A percentile compares a stretch with the other conserved stretches of the same genome.
phyloP scores from a whole-genome alignment of 2,113 vertebrate species.

The Vidua chalybeata region DNA sequence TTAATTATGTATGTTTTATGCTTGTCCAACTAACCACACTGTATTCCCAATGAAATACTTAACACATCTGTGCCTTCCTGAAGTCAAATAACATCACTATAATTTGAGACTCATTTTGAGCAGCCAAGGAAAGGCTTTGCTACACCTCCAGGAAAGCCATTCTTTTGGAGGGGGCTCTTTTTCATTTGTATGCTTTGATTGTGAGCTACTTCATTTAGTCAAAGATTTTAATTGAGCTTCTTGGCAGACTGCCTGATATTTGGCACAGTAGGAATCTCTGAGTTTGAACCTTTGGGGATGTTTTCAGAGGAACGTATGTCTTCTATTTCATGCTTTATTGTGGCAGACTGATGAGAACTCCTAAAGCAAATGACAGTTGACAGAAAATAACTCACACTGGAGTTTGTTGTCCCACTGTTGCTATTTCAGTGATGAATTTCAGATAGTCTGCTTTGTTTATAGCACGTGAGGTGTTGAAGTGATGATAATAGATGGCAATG shows the following conservation, averaged over 20 bases:
- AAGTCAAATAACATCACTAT: constrained; percentile 24
- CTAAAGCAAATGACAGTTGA: constrained; percentile 48
- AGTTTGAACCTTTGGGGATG: constrained; percentile 30
- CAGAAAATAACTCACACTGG: constrained; percentile 26
- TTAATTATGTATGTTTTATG: constrained; percentile 65
- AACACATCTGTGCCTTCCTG: constrained; percentile 21
- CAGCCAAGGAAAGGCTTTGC: not conserved
- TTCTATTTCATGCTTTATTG: constrained; percentile 45
- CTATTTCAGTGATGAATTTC: constrained; percentile 25
- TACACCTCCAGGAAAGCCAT: constrained; percentile 8
- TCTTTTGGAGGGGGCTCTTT: not conserved
- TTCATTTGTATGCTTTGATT: constrained; percentile 1
- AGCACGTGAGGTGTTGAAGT: not conserved
- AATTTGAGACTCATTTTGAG: constrained; percentile 17
- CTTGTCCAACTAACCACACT: constrained; percentile 56
- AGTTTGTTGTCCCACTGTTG: constrained; percentile 41
- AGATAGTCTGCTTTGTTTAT: not conserved
- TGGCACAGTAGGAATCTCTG: constrained; percentile 26
- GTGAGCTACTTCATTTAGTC: constrained; percentile 23
- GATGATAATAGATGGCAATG: not conserved
- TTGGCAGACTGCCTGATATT: constrained; percentile 54
- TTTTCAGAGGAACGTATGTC: constrained; percentile 51
- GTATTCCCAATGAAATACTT: constrained; percentile 53
- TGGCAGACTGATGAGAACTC: constrained; percentile 52
- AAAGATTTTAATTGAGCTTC: constrained; percentile 43